These are phyloP conservation scores for Carettochelys insculpta DNA, from an alignment of 2,113 vertebrate genomes.

Conservation along the genomic window DNA sequence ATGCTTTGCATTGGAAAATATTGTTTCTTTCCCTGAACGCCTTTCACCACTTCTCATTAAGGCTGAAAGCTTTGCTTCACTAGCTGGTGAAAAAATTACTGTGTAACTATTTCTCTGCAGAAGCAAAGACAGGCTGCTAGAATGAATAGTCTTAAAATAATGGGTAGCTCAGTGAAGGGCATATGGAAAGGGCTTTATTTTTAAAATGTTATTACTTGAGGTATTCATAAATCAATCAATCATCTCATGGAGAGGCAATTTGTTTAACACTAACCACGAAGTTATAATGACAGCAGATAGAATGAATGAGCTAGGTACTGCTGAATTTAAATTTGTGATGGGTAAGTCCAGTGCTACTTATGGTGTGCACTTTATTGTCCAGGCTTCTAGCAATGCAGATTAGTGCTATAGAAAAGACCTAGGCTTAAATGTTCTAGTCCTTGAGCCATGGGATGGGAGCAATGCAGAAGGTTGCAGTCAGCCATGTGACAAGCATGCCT, in stretches of 20 bases:
- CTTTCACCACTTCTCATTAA: background rate
- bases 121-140: background rate
- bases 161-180: background rate
- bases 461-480: background rate
- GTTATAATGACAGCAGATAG: background rate
- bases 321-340: background rate
- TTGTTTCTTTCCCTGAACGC: background rate
- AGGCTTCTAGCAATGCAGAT: background rate
- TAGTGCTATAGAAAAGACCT: background rate
- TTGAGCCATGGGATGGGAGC: background rate
- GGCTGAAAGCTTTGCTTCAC: background rate
- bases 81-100: background rate
- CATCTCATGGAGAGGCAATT: background rate
- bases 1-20: background rate
- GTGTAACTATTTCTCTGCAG: background rate
- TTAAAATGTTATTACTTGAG: background rate
- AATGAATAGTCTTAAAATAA: background rate
- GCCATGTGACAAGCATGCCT: background rate
- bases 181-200: rapidly evolving
- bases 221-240: background rate
- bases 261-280: background rate
- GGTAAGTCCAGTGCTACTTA: background rate
- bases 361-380: background rate
- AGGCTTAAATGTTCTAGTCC: background rate
- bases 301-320: background rate